Evolutionary conservation across 2,888 invertebrate genomes (phyloP).

Genomic region (Imbricaverruca yamaguchii): DNA sequence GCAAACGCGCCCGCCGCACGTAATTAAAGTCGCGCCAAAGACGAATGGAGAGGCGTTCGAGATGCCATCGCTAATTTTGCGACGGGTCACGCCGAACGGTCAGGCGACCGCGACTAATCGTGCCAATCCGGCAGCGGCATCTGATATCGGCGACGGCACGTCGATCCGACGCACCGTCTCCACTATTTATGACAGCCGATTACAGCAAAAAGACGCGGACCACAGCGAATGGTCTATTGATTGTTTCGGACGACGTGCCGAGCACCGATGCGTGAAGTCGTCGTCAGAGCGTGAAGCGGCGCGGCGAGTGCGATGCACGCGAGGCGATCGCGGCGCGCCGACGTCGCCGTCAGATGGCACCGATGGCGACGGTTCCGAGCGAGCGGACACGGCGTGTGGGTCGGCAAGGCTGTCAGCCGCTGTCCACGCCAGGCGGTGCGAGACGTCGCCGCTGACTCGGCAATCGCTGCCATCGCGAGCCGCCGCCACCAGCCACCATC

Average conservation of each 20-base stretch:
- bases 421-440: not conserved
- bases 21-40: not conserved
- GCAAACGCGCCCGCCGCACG: not conserved
- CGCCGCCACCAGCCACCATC: not conserved
- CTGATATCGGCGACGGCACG: not conserved
- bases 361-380: not conserved
- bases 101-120: not conserved
- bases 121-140: not conserved
- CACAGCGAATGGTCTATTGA: slow-evolving; percentile 11
- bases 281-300: slow-evolving; percentile 2
- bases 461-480: not conserved
- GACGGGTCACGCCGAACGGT: not conserved
- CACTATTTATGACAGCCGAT: slow-evolving; percentile 7
- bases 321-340: not conserved
- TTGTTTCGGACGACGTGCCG: slow-evolving; percentile 9
- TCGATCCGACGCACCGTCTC: slow-evolving; percentile 3
- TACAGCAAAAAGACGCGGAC: slow-evolving; percentile 14
- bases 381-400: not conserved
- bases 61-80: slow-evolving; percentile 14
- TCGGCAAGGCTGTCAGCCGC: not conserved
- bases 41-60: not conserved
- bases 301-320: not conserved
- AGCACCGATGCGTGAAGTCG: slow-evolving; percentile 6
- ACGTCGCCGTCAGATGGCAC: not conserved
- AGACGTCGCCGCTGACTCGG: not conserved